Evolutionary conservation across 2,113 vertebrate species (phyloP), one percentile per base, ranked within the genome.

Genomic region (Plotosus lineatus): DNA sequence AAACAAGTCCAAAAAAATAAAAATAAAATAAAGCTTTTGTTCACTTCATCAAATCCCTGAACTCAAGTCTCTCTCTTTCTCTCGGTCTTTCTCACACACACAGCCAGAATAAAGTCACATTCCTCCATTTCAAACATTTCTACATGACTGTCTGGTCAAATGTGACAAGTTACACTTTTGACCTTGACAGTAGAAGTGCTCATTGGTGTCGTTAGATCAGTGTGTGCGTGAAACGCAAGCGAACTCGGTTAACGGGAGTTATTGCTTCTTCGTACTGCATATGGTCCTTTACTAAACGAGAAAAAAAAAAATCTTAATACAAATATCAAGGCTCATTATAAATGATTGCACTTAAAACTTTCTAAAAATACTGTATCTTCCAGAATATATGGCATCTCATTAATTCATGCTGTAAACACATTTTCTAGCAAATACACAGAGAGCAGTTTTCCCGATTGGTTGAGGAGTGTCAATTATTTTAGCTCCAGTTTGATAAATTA

Each of bases 321-420:
- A 90, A 94, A 95, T 92, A 94, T 80, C 88, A 91, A 93, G 94
- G 94, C 94, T 95, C 93, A 94, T 91, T 92, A 89, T 83, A 90
- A 90, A 89, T 95, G 95, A 98, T 96, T 97, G 96, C 95, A 97
- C 96, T 95, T 96, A 68, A 91, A 68, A 53, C 31, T 7, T 36
- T 14, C 1, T 7, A 53, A 93, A 93, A 94, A 92, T 92, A 90
- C 89, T 90, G 83, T 89, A 91, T 92, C 87, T 87, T 86, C 87
- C 68, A 87, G 86, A 84, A 92, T 84, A 91, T 92, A 91, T 91
- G 8, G 1, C 36, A 66, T 14, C 1, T 60, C 5, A 14, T 60
- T 44, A 69, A 69, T 46, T 44, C 63, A 23, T 17, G 6, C 19
- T 40, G 23, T 9, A 65, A 38, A 36, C 21, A 0, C 38, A 7